Evolutionary conservation across 2,888 invertebrate genomes (phyloP), one percentile per base, ranked within the genome.

Genomic region (Scaptomyza reducta): DNA sequence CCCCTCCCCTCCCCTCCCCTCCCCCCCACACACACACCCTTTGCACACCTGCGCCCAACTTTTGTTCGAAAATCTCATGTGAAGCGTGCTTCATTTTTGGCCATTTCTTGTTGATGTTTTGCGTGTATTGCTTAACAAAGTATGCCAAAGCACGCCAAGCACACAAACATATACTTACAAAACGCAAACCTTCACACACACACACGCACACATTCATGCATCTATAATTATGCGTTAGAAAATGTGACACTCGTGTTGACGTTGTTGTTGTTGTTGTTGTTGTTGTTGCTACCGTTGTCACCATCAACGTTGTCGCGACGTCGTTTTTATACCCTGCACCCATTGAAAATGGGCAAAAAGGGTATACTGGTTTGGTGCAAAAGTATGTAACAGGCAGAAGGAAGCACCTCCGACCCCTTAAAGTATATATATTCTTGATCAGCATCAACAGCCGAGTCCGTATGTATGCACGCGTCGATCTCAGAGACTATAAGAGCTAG

Each of bases 121-220:
- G 85, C 84, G 84, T 79, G 85, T 61, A 44, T 11, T 46, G 61
- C 57, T 58, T 73, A 63, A 73, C 77, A 78, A 78, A 78, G 77
- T 80, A 64, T 55, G 59, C 16, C 25, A 27, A 57, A 31, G 58
- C 78, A 84, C 81, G 84, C 66, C 22, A 44, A 16, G 29, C 44
- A 61, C 35, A 29, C n/a, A n/a, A n/a, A n/a, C n/a, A n/a, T n/a
- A n/a, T n/a, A n/a, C 41, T 10, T 42, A 25, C 18, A 51, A 38
- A 45, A 60, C 14, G 18, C 38, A 61, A 11, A 29, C 9, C n/a
- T 14, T 6, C 16, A 49, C 2, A 18, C 22, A 49, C 31, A 14
- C 33, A 31, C 10, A 22, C 54, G 40, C 13, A 45, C 41, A 31
- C 18, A 46, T 57, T 62, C 56, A 70, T 50, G 51, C 72, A 72